Percentiles rank a stretch among this genome's conserved stretches.
Conservation (phyloP, 2,888 invertebrate species). For the Alsophila aescularia region DNA sequence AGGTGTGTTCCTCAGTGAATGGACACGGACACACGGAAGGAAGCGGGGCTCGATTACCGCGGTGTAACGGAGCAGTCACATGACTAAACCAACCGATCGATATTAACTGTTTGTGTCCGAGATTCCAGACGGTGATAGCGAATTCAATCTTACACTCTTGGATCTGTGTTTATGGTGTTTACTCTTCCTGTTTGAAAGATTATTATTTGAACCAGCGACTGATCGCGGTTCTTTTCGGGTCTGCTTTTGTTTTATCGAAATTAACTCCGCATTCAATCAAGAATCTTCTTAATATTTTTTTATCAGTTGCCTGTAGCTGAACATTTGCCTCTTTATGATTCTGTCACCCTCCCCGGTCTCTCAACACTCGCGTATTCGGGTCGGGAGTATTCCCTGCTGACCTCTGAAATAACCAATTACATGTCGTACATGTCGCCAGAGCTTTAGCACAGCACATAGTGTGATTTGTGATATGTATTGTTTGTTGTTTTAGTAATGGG, state of each 20-base stretch:
- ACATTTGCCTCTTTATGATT: no score
- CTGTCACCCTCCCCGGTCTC: no score
- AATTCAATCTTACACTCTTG: slow-evolving; percentile 29
- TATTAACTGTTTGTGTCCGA: slow-evolving; percentile 49
- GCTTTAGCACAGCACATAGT: no score
- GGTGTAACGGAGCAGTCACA: slow-evolving; percentile 63
- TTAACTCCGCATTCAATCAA: no score
- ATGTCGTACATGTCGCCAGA: not conserved
- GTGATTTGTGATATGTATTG: no score
- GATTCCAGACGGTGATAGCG: slow-evolving; percentile 37
- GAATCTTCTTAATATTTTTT: not conserved
- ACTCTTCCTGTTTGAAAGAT: slow-evolving; percentile 20
- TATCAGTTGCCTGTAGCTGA: not conserved
- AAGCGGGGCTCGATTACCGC: slow-evolving; percentile 75
- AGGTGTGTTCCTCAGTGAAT: slow-evolving; percentile 51
- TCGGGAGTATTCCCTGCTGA: no score
- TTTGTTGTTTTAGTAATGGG: no score
- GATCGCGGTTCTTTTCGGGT: not conserved
- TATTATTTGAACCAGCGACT: not conserved
- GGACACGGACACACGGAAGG: slow-evolving; percentile 62
- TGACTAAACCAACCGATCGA: slow-evolving; percentile 62
- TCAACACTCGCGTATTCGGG: no score
- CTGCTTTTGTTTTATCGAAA: no score
- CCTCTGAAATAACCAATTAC: no score
- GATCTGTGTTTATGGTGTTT: slow-evolving; percentile 4